These are phyloP conservation scores for Macrosteles quadrilineatus DNA, from an alignment of 1,140 invertebrate genomes.

Conservation along the genomic window DNA sequence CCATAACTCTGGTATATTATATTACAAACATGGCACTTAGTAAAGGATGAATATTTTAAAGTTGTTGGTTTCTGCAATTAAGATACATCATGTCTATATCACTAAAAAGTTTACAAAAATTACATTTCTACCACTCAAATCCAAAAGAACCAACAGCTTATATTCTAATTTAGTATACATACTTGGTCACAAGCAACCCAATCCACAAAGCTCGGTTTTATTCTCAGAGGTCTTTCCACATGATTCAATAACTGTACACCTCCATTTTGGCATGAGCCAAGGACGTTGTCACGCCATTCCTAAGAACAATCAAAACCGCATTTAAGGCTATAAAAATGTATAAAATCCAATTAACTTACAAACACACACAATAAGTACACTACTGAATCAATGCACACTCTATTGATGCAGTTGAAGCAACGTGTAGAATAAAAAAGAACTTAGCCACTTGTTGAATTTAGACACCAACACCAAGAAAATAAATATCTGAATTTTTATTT, in stretches of 20 bases:
- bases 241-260: slow-evolving; percentile 29
- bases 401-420: not conserved
- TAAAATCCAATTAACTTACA: not conserved
- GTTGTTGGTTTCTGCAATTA: too few species aligned
- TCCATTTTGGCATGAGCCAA: slow-evolving; percentile 4
- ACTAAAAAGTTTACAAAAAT: too few species aligned
- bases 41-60: too few species aligned
- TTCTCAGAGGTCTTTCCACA: slow-evolving; percentile 30
- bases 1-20: too few species aligned
- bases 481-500: not conserved
- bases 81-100: too few species aligned
- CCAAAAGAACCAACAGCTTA: too few species aligned
- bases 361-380: not conserved
- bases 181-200: slow-evolving; percentile 35
- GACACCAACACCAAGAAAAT: not conserved
- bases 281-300: slow-evolving; percentile 30
- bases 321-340: not conserved
- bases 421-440: not conserved
- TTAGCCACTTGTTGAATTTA: not conserved
- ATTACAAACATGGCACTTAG: too few species aligned
- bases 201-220: slow-evolving; percentile 22
- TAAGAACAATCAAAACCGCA: not conserved
- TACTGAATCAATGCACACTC: not conserved
- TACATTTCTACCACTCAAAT: too few species aligned
- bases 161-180: too few species aligned